These are phyloP conservation scores for Lacerta bilineata DNA, from an alignment of 2,797 vertebrate genomes.

Conservation along the genomic window DNA sequence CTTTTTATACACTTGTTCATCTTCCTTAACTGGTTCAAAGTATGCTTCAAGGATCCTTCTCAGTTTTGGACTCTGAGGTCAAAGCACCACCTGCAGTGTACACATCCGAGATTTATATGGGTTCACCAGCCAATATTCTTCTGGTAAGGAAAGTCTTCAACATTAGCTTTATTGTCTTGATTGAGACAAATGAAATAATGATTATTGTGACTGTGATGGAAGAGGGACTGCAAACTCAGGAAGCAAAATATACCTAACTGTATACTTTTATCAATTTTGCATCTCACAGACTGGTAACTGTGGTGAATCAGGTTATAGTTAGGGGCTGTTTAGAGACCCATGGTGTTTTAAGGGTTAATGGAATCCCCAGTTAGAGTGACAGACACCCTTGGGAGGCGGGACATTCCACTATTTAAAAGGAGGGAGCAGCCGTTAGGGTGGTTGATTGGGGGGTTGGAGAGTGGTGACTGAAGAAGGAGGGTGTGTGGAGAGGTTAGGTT, in stretches of 20 bases:
- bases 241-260: conserved; percentile 1
- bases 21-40: conserved; percentile 29
- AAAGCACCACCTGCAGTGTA: conserved; percentile 26
- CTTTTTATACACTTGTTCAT: conserved; percentile 51
- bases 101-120: conserved; percentile 55
- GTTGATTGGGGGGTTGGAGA: too few relatives aligned
- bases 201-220: accelerated
- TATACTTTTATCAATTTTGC: background rate
- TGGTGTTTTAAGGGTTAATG: too few relatives aligned
- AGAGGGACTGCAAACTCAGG: background rate
- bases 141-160: conserved; percentile 53
- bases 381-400: too few relatives aligned
- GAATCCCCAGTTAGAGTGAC: too few relatives aligned
- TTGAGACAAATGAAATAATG: background rate
- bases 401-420: too few relatives aligned
- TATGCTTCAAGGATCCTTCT: conserved; percentile 37
- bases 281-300: background rate
- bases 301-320: too few relatives aligned
- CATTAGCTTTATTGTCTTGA: background rate
- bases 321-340: too few relatives aligned
- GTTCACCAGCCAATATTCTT: conserved; percentile 49
- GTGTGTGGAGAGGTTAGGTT: too few relatives aligned
- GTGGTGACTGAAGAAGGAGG: too few relatives aligned
- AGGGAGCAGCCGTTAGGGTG: too few relatives aligned
- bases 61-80: background rate